phyloP scores from a whole-genome alignment of 2,113 vertebrate genomes.

The Telmatochromis bifrenatus region DNA sequence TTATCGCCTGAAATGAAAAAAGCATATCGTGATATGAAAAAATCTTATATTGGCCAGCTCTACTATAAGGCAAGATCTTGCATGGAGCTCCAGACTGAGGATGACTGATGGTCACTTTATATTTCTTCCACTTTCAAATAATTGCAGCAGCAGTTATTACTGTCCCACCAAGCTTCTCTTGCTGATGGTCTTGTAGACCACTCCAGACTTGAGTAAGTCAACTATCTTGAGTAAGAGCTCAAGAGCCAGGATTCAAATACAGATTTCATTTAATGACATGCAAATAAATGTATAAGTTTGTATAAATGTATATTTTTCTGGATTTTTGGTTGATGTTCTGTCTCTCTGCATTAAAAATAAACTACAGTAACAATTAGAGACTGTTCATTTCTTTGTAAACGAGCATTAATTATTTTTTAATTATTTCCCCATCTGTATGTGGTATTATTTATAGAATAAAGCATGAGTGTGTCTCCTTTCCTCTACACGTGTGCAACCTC shows the following conservation, averaged over 20 bases:
- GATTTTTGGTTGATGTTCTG: not conserved
- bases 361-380: accelerated
- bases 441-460: not conserved
- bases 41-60: accelerated
- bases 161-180: not conserved
- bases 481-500: not conserved
- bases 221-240: not conserved
- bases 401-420: not conserved
- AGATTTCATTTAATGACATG: not conserved
- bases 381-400: not conserved
- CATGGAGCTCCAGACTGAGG: not conserved
- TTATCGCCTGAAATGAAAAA: too few relatives aligned
- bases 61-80: not conserved
- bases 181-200: not conserved
- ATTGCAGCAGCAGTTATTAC: not conserved
- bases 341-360: not conserved
- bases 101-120: not conserved
- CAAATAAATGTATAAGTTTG: accelerated
- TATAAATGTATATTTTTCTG: not conserved
- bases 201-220: accelerated
- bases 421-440: not conserved
- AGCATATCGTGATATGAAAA: too few relatives aligned
- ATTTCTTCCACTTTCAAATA: not conserved
- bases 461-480: accelerated
- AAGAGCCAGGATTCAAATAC: not conserved